Evolutionary conservation across 1,140 invertebrate species (phyloP).

Genomic region (Orius insidiosus): DNA sequence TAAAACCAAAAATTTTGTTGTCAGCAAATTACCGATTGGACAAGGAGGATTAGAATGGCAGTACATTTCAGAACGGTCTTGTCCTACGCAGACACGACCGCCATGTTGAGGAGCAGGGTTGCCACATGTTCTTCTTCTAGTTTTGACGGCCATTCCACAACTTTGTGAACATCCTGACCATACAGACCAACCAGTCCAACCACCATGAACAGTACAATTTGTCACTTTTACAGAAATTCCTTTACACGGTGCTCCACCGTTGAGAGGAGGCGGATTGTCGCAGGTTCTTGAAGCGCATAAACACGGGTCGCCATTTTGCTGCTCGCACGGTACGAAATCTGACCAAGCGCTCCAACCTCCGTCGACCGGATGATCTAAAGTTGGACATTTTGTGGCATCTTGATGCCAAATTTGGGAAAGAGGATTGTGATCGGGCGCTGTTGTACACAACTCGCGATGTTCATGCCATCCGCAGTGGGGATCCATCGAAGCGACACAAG

Average conservation of each 20-base stretch:
- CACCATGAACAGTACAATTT: constrained; percentile 68
- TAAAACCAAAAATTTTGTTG: constrained; percentile 7
- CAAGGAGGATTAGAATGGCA: constrained; percentile 65
- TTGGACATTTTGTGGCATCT: constrained; percentile 35
- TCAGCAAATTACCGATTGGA: constrained; percentile 26
- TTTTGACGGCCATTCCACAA: constrained; percentile 63
- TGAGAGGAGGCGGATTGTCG: constrained; percentile 61
- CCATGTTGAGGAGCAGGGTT: constrained; percentile 67
- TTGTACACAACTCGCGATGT: constrained; percentile 45
- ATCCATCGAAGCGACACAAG: constrained; percentile 71
- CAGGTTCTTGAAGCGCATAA: constrained; percentile 59
- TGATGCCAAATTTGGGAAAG: constrained; percentile 52
- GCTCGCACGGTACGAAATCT: constrained; percentile 43
- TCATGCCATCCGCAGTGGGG: constrained; percentile 91
- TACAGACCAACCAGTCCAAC: constrained; percentile 72
- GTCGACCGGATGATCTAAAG: constrained; percentile 31
- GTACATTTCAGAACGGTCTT: constrained; percentile 55
- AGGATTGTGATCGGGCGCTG: constrained; percentile 41
- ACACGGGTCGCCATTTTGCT: constrained; percentile 41
- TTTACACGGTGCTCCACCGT: constrained; percentile 49
- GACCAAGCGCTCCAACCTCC: constrained; percentile 63
- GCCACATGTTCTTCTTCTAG: constrained; percentile 54
- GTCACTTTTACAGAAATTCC: constrained; percentile 38
- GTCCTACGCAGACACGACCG: constrained; percentile 65
- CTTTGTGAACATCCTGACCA: constrained; percentile 72